Evolutionary conservation across 2,888 invertebrate genomes (phyloP).

Genomic region (Netelia virgata): DNA sequence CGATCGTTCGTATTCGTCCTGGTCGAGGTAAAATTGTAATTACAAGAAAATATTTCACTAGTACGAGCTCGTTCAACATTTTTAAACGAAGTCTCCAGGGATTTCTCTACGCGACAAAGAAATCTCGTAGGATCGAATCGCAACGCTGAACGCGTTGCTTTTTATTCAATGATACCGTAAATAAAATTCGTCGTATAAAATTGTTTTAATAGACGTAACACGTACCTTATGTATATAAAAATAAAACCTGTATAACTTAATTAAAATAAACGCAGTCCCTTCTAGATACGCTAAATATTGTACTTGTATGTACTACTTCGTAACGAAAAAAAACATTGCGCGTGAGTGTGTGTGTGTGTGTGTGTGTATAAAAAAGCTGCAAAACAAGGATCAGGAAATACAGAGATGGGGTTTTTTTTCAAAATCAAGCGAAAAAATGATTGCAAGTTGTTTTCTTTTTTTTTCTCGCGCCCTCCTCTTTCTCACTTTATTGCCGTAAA

Average conservation of each 20-base stretch:
- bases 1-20: not conserved
- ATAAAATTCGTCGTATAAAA: not conserved
- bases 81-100: not conserved
- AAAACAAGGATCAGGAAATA: conserved; percentile 70
- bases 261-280: conserved; percentile 56
- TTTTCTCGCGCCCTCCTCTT: conserved; percentile 64
- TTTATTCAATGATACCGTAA: too few relatives aligned
- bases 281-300: conserved; percentile 54
- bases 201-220: conserved; percentile 9
- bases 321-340: conserved; percentile 48
- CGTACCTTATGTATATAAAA: conserved; percentile 29
- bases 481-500: conserved; percentile 78
- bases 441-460: conserved; percentile 72
- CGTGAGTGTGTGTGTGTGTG: conserved; percentile 48
- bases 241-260: conserved; percentile 36
- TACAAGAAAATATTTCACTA: not conserved
- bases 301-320: conserved; percentile 48
- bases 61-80: not conserved
- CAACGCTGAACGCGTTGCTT: too few relatives aligned
- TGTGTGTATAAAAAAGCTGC: conserved; percentile 75
- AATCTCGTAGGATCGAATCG: too few relatives aligned
- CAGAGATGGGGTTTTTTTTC: conserved; percentile 73
- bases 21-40: too few relatives aligned
- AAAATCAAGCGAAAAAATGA: conserved; percentile 80
- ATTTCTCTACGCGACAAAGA: too few relatives aligned